Evolutionary conservation across 2,888 invertebrate genomes (phyloP), one percentile per base, ranked within the genome.

Genomic region (Lasioglossum leucozonium): DNA sequence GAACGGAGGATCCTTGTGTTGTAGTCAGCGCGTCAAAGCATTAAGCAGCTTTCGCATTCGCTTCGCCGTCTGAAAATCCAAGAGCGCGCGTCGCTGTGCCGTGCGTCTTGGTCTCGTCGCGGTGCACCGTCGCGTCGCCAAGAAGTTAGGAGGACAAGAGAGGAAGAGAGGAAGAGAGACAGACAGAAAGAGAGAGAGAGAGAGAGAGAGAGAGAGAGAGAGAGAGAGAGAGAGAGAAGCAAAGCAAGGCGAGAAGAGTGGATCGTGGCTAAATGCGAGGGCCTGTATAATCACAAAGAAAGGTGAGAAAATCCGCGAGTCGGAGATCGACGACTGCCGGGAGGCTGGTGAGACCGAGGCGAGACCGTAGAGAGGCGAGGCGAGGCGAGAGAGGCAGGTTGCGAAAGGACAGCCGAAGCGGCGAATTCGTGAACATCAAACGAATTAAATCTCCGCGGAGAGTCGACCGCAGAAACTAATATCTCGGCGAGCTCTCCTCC

Each of bases 381-480:
- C 42, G 72, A 62, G 81, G 74, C 71, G 34, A 71, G 65, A 80
- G 73, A 72, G 30, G 75, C 22, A 51, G 65, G 81, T 90, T 87
- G 88, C 87, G 90, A 90, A 90, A 91, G 86, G 84, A 85, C 86
- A 87, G 86, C 81, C 83, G 92, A 88, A 91, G 94, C 94, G 95
- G 95, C 93, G 91, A 94, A 94, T 94, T 93, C 92, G 94, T 93
- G 94, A 94, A 94, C 95, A 95, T 95, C 95, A 95, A 94, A 95
- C 94, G 95, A 94, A 95, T 95, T 95, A 95, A 95, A 94, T 94
- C 94, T 94, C 94, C 92, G 92, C 93, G 93, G 93, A 92, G 94
- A 94, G 93, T 91, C 94, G 94, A 95, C 95, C 95, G 94, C 95
- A 95, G 94, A 95, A 95, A 95, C 95, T 95, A 94, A 94, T 94